Evolutionary conservation across 2,888 invertebrate species (phyloP).

Genomic region (Strigamia crassipes): DNA sequence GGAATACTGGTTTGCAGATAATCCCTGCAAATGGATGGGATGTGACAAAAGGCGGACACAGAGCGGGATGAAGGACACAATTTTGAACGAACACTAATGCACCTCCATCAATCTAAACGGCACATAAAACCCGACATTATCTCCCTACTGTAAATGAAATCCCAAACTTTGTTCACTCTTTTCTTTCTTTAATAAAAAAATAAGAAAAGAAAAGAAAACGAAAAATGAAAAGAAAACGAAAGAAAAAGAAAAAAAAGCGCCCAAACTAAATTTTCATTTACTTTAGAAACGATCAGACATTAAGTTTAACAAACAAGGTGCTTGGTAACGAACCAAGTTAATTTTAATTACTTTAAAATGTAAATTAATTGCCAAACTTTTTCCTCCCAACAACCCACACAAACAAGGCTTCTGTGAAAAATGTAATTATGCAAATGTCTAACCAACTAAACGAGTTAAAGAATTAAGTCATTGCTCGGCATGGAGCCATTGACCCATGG

Average conservation of each 20-base stretch:
- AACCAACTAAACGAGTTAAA: constrained; percentile 8
- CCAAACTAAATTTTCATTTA: not conserved
- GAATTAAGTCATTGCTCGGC: constrained; percentile 14
- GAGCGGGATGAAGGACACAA: constrained; percentile 30
- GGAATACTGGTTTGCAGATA: constrained; percentile 36
- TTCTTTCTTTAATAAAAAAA: not conserved
- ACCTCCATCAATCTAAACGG: constrained; percentile 39
- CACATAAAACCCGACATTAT: constrained; percentile 38
- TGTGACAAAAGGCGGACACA: constrained; percentile 36
- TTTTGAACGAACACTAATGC: constrained; percentile 39
- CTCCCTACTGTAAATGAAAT: not conserved
- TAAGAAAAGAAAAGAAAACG: not conserved
- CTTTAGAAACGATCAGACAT: not conserved
- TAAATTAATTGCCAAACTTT: constrained; percentile 38
- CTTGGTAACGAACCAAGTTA: constrained; percentile 30
- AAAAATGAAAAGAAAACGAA: not conserved
- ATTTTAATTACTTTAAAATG: constrained; percentile 42
- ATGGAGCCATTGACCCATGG: constrained; percentile 13
- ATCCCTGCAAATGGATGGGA: constrained; percentile 32
- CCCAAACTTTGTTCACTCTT: constrained; percentile 8
- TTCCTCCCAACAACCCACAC: constrained; percentile 14
- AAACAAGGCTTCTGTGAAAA: constrained; percentile 31
- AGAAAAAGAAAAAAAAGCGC: not conserved
- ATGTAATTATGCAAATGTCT: constrained; percentile 35
- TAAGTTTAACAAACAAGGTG: not conserved